Base-by-base conservation (phyloP, 2,113 vertebrate species). In the Lophius piscatorius region DNA sequence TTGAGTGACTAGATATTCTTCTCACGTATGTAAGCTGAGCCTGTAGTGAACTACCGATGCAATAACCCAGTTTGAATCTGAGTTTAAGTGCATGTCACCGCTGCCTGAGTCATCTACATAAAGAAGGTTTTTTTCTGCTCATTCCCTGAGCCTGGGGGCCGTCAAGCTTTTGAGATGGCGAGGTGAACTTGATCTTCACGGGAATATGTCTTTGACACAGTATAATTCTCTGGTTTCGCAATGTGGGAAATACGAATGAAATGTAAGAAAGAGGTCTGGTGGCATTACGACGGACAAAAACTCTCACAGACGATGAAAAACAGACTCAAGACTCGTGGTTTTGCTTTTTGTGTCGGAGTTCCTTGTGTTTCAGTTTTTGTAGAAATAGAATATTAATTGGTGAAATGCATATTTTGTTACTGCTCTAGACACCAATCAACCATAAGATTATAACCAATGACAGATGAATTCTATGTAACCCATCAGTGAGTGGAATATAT, bases 201-300 rank as follows among this genome's bases (percentile, higher is more conserved):
- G 12, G 7, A 29, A 46, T 42, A 44, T 40, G 23, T 41, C 14
- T 39, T 47, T 57, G 64, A 31, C 20, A 29, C 17, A 3, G 23
- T 45, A n/a, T 9, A 28, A 4, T 41, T 6, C 33, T 16, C 33
- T n/a, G 14, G 51, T 57, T 52, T 73, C 14, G 11, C 0, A 42
- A 4, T 65, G 33, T 62, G 45, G 31, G 46, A 65, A 77, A 48
- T 51, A 63, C 63, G 40, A 63, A 34, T 18, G 41, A 26, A 48
- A 44, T 59, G 55, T 60, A 31, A 9, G 9, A 31, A 9, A n/a
- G n/a, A n/a, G n/a, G n/a, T n/a, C n/a, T n/a, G n/a, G n/a, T n/a
- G n/a, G n/a, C n/a, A n/a, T n/a, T n/a, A n/a, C n/a, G n/a, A n/a
- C n/a, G n/a, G n/a, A n/a, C n/a, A n/a, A 31, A 26, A 31, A 44